Conservation (phyloP, 1,140 invertebrate genomes). For the Sitophilus oryzae region DNA sequence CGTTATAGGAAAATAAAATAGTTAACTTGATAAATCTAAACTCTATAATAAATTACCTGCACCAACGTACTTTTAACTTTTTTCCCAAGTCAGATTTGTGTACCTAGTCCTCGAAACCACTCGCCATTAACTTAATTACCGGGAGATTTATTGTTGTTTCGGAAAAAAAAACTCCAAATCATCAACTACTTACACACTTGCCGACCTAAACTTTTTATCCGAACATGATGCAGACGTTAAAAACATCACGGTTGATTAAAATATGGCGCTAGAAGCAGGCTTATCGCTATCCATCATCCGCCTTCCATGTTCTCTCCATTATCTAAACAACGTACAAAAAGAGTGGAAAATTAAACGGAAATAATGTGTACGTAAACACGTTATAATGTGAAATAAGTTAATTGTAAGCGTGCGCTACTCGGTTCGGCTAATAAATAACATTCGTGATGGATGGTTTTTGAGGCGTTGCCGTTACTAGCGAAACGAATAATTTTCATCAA, state of each 20-base stretch:
- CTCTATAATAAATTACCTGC: too few species aligned
- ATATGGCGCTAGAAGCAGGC: conserved; percentile 11
- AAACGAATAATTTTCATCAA: too few species aligned
- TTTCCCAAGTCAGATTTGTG: too few species aligned
- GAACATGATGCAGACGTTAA: conserved; percentile 11
- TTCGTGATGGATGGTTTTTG: conserved; percentile 15
- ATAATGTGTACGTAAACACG: conserved; percentile 23
- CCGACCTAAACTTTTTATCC: too few species aligned
- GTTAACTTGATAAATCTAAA: too few species aligned
- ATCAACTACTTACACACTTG: too few species aligned
- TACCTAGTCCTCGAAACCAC: too few species aligned
- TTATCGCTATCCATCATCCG: conserved; percentile 26
- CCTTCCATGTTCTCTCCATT: conserved; percentile 26
- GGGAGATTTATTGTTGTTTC: too few species aligned
- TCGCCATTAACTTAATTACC: too few species aligned
- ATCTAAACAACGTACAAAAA: conserved; percentile 19
- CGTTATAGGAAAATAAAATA: too few species aligned
- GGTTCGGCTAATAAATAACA: conserved; percentile 15
- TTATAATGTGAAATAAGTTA: conserved; percentile 15
- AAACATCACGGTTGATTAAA: conserved; percentile 22
- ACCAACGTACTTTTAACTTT: too few species aligned
- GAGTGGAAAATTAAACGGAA: conserved; percentile 26
- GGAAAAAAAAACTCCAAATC: too few species aligned
- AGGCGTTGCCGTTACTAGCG: neutral
- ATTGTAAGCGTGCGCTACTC: conserved; percentile 3